A percentile compares a stretch with the other conserved stretches of the same genome.
Conservation (phyloP, 2,888 invertebrate genomes). For the Rapana venosa region DNA sequence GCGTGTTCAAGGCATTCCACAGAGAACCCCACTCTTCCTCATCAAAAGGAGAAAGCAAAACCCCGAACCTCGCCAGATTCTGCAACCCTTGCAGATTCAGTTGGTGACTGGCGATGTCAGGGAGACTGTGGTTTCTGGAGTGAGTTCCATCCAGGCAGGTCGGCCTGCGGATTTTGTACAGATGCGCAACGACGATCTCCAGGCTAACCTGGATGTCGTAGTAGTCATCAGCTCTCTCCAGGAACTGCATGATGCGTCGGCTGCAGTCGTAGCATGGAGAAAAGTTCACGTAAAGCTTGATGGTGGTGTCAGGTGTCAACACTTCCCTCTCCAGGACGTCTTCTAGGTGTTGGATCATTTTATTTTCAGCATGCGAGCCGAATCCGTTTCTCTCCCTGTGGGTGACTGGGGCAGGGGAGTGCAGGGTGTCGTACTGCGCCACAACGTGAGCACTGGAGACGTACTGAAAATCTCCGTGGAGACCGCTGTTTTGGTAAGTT, state of each 20-base stretch:
- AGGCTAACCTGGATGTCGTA: background rate
- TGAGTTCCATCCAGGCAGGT: background rate
- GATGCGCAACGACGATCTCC: constrained; percentile 21
- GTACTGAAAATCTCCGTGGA: constrained; percentile 10
- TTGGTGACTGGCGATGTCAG: background rate
- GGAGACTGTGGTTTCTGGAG: background rate
- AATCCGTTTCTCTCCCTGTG: background rate
- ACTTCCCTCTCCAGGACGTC: background rate
- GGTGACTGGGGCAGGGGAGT: background rate
- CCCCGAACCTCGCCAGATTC: background rate
- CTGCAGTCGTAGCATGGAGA: constrained; percentile 30
- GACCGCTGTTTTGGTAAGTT: background rate
- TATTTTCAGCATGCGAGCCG: background rate
- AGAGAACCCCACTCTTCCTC: background rate
- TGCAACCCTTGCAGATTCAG: background rate
- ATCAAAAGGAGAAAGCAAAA: background rate
- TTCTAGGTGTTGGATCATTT: constrained; percentile 12
- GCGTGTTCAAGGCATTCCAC: background rate
- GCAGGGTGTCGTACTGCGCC: background rate
- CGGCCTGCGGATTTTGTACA: constrained; percentile 33
- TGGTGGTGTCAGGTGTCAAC: background rate
- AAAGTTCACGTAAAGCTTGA: constrained; percentile 30
- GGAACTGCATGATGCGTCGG: background rate
- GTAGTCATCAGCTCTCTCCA: background rate
- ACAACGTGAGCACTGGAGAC: background rate